Evolutionary conservation across 2,113 vertebrate genomes (phyloP).

Genomic region (Ptychochromis oligacanthus): DNA sequence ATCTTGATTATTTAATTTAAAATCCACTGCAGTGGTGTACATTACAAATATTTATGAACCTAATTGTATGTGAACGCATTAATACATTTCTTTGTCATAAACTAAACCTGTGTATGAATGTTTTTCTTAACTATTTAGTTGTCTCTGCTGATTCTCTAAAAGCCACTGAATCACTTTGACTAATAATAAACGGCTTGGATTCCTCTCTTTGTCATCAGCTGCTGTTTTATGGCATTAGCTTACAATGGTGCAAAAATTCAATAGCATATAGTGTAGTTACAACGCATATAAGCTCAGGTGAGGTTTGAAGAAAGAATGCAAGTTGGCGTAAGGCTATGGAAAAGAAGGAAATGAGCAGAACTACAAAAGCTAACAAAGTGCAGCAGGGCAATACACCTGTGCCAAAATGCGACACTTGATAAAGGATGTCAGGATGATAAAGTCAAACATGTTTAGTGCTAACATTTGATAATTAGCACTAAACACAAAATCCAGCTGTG

Average conservation of each 20-base stretch:
- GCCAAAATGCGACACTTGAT: background rate
- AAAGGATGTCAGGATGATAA: too few relatives aligned
- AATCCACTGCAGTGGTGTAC: too few relatives aligned
- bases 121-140: conserved; percentile 12
- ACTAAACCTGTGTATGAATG: background rate
- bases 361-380: background rate
- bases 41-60: too few relatives aligned
- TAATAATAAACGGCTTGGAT: background rate
- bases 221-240: background rate
- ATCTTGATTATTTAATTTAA: too few relatives aligned
- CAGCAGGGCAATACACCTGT: too few relatives aligned
- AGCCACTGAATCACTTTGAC: background rate
- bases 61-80: background rate
- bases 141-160: background rate
- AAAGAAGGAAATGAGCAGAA: background rate
- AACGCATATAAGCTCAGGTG: background rate
- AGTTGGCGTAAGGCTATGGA: background rate
- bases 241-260: background rate
- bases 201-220: background rate
- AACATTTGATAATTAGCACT: background rate
- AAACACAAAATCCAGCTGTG: background rate
- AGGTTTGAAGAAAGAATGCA: background rate
- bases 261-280: background rate
- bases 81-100: background rate
- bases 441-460: background rate